Base-by-base conservation (phyloP, 2,888 invertebrate species). In the Congeria kusceri region DNA sequence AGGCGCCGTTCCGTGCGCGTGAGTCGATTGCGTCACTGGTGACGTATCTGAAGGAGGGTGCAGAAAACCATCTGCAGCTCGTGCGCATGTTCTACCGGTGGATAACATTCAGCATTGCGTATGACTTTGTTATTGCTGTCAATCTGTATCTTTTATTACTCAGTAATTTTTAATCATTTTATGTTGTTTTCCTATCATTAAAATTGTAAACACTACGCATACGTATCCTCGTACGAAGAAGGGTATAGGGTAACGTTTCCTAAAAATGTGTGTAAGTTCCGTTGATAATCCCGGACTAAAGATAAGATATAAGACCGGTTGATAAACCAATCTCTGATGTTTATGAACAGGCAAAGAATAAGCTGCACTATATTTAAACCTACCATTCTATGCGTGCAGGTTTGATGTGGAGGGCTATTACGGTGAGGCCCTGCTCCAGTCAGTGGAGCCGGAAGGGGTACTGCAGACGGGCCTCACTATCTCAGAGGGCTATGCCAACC, bases 71-170 rank as follows among this genome's bases (percentile, higher is more conserved):
- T 46, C 53, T 89, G 47, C 87, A 85, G 53, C 85, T 86, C 47
- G 74, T 87, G 20, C 73, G 89, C 25, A 85, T 87, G 63, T 87
- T 89, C 65, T 89, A 86, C 64, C 72, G 86, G 57, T 89, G 89
- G 89, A 87, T 89, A 25, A 85, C 87, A 9, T 79, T 85, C 61
- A 88, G 89, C 63, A 86, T 87, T 25, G 77, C 84, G 87, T 85
- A 75, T 66, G 9, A 13, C 53, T 58, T 44, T 27, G 5, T 5
- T 39, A 5, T 13, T 9, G 11, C 15, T 5, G 1, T 39, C 1
- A 39, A 3, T 39, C 3, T 39, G 11, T 39, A 5, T 39, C 15
- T 39, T 1, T 39, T 39, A 39, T 39, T 39, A n/a, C n/a, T n/a
- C n/a, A n/a, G n/a, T n/a, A n/a, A n/a, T n/a, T n/a, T n/a, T n/a